Evolutionary conservation across 2,888 invertebrate genomes (phyloP).

Genomic region (Neria commutata): DNA sequence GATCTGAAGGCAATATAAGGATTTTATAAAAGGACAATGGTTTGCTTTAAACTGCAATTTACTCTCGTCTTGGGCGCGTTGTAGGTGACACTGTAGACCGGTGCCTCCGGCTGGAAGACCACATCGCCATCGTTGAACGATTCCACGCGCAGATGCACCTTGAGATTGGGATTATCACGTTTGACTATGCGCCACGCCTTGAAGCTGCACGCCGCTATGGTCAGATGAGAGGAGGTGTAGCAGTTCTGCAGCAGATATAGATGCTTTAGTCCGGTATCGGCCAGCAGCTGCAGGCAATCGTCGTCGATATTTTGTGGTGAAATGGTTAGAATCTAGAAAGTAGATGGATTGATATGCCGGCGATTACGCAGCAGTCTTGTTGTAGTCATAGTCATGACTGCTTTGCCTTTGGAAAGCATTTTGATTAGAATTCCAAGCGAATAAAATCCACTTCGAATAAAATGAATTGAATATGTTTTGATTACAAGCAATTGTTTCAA

Average conservation of each 20-base stretch:
- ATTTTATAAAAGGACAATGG: neutral
- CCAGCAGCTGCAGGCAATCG: constrained; percentile 72
- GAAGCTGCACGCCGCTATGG: constrained; percentile 63
- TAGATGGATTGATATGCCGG: neutral
- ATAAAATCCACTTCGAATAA: no score
- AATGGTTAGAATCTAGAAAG: constrained; percentile 67
- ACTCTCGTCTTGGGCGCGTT: constrained; percentile 69
- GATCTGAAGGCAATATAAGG: constrained; percentile 52
- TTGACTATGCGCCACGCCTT: constrained; percentile 64
- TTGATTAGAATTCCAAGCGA: no score
- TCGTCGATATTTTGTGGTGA: constrained; percentile 79
- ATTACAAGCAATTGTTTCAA: no score
- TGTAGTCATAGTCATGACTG: no score
- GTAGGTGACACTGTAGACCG: constrained; percentile 71
- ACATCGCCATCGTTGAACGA: constrained; percentile 67
- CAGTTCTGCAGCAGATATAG: constrained; percentile 77
- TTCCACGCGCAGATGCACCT: constrained; percentile 73
- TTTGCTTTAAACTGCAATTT: neutral
- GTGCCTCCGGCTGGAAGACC: constrained; percentile 73
- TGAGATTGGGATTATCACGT: constrained; percentile 67
- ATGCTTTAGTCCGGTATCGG: constrained; percentile 68
- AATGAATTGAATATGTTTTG: no score
- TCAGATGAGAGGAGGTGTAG: constrained; percentile 67
- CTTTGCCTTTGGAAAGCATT: no score
- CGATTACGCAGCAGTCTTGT: neutral